A percentile compares a stretch with the other conserved stretches of the same genome.
phyloP scores from a whole-genome alignment of 1,140 invertebrate species.

The Plutomurus gul region DNA sequence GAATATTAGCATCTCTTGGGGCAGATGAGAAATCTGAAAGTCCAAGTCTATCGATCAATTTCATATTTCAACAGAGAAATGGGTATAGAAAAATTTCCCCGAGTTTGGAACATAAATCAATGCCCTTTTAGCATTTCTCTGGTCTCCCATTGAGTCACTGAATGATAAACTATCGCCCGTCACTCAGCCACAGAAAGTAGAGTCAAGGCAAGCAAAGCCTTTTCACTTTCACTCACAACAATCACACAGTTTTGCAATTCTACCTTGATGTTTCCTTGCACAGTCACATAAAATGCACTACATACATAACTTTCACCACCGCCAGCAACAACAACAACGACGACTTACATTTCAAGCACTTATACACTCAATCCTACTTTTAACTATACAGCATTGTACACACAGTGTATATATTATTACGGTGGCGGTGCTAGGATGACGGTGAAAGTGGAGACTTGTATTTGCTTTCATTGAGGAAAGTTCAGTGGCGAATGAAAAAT shows the following conservation, averaged over 20 bases:
- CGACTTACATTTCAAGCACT: too few species aligned
- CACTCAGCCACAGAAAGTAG: not conserved
- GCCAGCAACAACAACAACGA: too few species aligned
- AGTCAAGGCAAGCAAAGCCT: not conserved
- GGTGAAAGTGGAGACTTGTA: too few species aligned
- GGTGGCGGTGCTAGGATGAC: too few species aligned
- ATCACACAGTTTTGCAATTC: not conserved
- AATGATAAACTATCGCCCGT: not conserved
- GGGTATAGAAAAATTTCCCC: not conserved
- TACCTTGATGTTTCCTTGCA: not conserved
- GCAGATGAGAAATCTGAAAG: not conserved
- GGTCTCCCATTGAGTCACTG: not conserved
- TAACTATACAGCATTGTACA: too few species aligned
- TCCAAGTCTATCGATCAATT: slow-evolving; percentile 30
- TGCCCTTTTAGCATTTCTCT: slow-evolving; percentile 13
- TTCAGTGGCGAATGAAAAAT: too few species aligned
- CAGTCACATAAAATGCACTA: too few species aligned
- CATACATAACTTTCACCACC: too few species aligned
- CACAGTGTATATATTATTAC: too few species aligned
- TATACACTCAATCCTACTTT: too few species aligned
- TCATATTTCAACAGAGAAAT: slow-evolving; percentile 1
- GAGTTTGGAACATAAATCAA: slow-evolving; percentile 5
- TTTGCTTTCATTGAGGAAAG: too few species aligned
- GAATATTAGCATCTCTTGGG: too few species aligned
- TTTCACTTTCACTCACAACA: not conserved